Conservation (phyloP, 2,113 vertebrate species). For the Misgurnus mizolepis region DNA sequence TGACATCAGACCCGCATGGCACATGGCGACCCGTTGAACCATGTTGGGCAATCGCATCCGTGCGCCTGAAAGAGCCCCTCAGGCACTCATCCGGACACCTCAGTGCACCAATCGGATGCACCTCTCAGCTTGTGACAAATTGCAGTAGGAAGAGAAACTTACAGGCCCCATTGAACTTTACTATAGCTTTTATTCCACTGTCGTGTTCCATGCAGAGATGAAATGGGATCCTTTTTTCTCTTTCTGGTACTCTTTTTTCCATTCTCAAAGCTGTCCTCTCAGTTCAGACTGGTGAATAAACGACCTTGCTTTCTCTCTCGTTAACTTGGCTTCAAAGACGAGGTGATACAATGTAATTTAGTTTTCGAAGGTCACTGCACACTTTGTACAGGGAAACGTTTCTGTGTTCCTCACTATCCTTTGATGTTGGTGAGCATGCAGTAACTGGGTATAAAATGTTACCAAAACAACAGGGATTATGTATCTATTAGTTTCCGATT, state of each 20-base stretch:
- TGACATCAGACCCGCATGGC: slow-evolving; percentile 13
- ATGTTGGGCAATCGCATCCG: slow-evolving; percentile 15
- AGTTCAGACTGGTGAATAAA: slow-evolving; percentile 44
- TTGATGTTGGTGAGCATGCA: not conserved
- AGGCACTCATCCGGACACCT: slow-evolving; percentile 16
- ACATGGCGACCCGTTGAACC: slow-evolving; percentile 28
- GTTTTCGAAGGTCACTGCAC: slow-evolving; percentile 33
- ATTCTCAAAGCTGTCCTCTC: slow-evolving; percentile 42
- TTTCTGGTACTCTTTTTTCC: slow-evolving; percentile 24
- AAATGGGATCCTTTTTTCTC: slow-evolving; percentile 44
- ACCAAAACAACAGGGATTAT: not conserved
- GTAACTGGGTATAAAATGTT: not conserved
- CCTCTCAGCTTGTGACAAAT: slow-evolving; percentile 58
- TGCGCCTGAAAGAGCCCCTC: slow-evolving; percentile 3
- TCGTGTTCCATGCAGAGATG: slow-evolving; percentile 56
- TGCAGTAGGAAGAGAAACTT: slow-evolving; percentile 51
- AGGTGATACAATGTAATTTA: slow-evolving; percentile 23
- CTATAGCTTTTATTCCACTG: slow-evolving; percentile 59
- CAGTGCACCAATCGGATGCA: slow-evolving; percentile 24
- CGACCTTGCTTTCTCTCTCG: slow-evolving; percentile 39
- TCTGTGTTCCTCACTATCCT: not conserved
- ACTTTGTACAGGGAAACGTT: not conserved
- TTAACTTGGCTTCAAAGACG: slow-evolving; percentile 27
- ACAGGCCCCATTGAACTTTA: slow-evolving; percentile 55
- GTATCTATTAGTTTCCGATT: not conserved